Evolutionary conservation across 2,113 vertebrate genomes (phyloP).

Genomic region (Cromileptes altivelis): DNA sequence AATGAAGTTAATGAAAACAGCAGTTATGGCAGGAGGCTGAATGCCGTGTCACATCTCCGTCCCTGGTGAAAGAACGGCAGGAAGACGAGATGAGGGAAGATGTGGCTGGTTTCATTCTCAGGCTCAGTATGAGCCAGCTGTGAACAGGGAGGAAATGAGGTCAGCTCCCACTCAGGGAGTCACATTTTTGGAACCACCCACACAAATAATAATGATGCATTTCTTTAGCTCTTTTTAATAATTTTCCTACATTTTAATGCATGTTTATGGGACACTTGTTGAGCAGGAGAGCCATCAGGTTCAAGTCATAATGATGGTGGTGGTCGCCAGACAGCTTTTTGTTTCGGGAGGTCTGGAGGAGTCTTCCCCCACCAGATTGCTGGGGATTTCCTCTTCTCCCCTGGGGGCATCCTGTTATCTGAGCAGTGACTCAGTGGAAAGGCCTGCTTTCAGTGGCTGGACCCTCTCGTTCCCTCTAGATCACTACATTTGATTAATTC

Average conservation of each 20-base stretch:
- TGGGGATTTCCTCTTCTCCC: constrained; percentile 70
- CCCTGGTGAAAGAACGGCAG: constrained; percentile 26
- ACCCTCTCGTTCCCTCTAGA: constrained; percentile 27
- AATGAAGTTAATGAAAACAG: constrained; percentile 51
- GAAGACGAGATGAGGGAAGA: constrained; percentile 40
- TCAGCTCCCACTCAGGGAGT: constrained; percentile 53
- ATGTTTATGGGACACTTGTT: neutral
- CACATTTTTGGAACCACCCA: constrained; percentile 34
- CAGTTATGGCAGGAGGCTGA: constrained; percentile 25
- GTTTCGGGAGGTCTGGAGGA: constrained; percentile 35
- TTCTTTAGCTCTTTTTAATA: constrained; percentile 29
- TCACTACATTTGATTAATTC: constrained; percentile 36
- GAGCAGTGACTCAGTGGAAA: constrained; percentile 72
- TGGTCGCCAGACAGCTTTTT: constrained; percentile 27
- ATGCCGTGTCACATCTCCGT: constrained; percentile 32
- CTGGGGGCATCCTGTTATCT: constrained; percentile 72
- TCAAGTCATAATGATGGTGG: neutral
- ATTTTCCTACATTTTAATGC: neutral
- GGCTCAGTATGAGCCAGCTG: constrained; percentile 50
- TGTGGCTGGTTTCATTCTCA: constrained; percentile 45
- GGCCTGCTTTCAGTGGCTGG: constrained; percentile 29
- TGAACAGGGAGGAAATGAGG: constrained; percentile 66
- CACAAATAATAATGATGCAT: constrained; percentile 21
- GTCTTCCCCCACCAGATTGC: constrained; percentile 55
- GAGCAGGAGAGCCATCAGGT: constrained; percentile 6